Evolutionary conservation across 2,113 vertebrate species (phyloP).

Genomic region (Proterorhinus semilunaris): DNA sequence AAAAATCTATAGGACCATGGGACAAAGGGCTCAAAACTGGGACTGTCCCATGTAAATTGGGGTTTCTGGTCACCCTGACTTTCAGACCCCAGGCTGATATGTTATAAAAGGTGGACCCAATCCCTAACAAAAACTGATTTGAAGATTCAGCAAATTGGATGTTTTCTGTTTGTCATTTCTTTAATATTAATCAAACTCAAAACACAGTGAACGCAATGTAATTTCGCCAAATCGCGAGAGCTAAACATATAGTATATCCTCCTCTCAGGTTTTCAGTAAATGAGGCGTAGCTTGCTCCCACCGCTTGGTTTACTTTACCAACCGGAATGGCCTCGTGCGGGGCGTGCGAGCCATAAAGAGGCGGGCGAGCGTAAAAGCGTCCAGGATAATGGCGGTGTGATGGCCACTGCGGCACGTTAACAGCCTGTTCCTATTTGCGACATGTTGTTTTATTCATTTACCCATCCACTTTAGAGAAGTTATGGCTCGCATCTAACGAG

Average conservation of each 20-base stretch:
- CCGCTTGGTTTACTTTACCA: background rate
- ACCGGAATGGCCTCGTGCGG: background rate
- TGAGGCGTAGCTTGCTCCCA: background rate
- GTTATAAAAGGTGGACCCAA: no score
- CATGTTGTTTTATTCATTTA: slow-evolving; percentile 14
- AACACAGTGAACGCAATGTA: background rate
- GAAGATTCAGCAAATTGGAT: no score
- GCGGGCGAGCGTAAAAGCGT: background rate
- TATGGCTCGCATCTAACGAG: slow-evolving; percentile 4
- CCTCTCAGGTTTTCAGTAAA: background rate
- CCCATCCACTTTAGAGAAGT: slow-evolving; percentile 2
- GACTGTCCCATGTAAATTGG: no score
- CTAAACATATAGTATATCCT: background rate
- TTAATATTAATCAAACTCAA: no score
- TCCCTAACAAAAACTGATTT: no score
- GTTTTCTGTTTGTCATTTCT: no score
- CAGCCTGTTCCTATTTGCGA: slow-evolving; percentile 2
- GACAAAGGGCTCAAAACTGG: no score
- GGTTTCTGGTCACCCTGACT: no score
- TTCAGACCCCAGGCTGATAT: no score
- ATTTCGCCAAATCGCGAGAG: background rate
- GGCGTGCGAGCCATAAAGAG: background rate
- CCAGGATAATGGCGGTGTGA: slow-evolving; percentile 2
- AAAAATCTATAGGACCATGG: no score
- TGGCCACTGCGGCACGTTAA: background rate